phyloP scores from a whole-genome alignment of 2,888 invertebrate genomes.

The Dione juno region DNA sequence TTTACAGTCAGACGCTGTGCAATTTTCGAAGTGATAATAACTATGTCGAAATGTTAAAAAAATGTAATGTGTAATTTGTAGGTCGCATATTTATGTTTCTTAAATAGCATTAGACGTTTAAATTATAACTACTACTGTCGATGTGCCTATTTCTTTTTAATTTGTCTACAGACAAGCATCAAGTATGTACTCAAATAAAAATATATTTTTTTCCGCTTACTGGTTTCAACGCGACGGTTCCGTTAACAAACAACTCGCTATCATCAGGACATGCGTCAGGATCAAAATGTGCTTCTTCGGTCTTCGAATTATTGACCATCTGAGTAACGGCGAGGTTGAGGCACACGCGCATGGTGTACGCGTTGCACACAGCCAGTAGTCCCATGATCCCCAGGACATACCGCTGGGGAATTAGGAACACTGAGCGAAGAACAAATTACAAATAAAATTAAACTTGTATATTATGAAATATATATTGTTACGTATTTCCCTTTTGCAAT shows the following conservation, averaged over 20 bases:
- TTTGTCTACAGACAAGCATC: too few relatives aligned
- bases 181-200: too few relatives aligned
- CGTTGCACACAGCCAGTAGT: conserved; percentile 88
- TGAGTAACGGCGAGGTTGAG: conserved; percentile 88
- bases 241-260: conserved; percentile 63
- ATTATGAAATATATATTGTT: not conserved
- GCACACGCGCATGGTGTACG: conserved; percentile 89
- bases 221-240: conserved; percentile 65
- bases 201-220: too few relatives aligned
- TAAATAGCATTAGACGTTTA: too few relatives aligned
- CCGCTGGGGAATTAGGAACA: conserved; percentile 86
- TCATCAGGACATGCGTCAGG: conserved; percentile 75
- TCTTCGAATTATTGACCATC: conserved; percentile 82
- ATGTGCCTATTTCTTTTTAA: too few relatives aligned
- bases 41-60: too few relatives aligned
- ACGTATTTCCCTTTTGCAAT: too few relatives aligned
- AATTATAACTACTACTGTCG: too few relatives aligned
- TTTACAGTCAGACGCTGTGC: too few relatives aligned
- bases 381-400: conserved; percentile 89
- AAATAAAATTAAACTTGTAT: conserved; percentile 21
- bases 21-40: too few relatives aligned
- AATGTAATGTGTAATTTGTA: too few relatives aligned
- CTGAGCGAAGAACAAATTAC: conserved; percentile 70
- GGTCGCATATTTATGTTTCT: too few relatives aligned
- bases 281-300: conserved; percentile 61